Base-by-base conservation (phyloP, 2,797 vertebrate species). In the Acrossocheilus fasciatus region DNA sequence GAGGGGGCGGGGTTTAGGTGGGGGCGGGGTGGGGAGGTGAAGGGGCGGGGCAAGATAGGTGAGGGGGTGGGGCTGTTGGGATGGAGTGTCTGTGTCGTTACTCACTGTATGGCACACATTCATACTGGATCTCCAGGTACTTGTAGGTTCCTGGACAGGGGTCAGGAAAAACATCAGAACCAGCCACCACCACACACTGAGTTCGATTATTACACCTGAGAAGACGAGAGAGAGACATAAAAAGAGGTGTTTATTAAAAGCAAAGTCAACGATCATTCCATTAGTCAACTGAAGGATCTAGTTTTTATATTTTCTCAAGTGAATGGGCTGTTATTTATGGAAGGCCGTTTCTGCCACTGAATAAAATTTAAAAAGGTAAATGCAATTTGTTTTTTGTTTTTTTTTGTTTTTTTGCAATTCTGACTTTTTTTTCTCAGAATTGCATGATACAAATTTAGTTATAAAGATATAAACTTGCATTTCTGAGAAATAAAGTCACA, bases 91-190 rank as follows among this genome's bases (percentile, higher is more conserved):
- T 90, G 91, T 81, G 36, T 83, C 57, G 59, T 86, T 96, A 98
- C 97, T 98, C 96, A 98, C 97, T 98, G 96, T 98, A 98, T 91
- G 97, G 97, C 87, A 98, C 97, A 95, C 97, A 98, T 95, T 98
- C 97, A 91, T 98, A 98, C 94, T 98, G 97, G 94, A 98, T 97
- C 95, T 98, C 97, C 96, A 98, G 94, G 92, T 98, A 98, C 94
- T 98, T 98, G 96, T 98, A 98, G 90, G 97, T 98, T 90, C 97
- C 97, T 0, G 97, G 97, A 92, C 97, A 98, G 66, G 97, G 97
- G 92, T 98, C 97, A 1, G 97, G 97, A 90, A 98, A 98, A 82
- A 97, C 97, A 0, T 98, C 97, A 0, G 97, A 97, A 85, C 97
- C 97, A 0, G 97, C 97, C 3, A 98, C 96, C 92, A 98, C 97